phyloP scores from a whole-genome alignment of 2,888 invertebrate genomes.

The Tenodera sinensis region DNA sequence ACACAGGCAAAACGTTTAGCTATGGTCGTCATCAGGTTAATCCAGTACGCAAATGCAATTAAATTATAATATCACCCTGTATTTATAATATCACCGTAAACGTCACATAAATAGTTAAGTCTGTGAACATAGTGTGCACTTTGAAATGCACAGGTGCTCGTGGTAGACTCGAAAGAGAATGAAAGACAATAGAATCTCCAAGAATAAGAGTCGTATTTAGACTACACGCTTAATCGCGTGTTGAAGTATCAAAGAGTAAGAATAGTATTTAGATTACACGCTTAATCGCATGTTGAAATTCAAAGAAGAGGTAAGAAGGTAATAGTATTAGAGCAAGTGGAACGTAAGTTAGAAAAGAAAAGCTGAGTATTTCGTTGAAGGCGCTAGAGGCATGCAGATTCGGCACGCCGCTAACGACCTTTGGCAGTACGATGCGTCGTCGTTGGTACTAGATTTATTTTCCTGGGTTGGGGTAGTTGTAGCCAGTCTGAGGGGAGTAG shows the following conservation, averaged over 20 bases:
- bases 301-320: background rate
- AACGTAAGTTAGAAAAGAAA: background rate
- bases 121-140: background rate
- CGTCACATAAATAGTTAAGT: background rate
- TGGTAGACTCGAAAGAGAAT: background rate
- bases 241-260: background rate
- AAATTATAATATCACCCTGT: background rate
- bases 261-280: too few relatives aligned
- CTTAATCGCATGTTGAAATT: too few relatives aligned
- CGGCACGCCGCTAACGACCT: background rate
- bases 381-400: too few relatives aligned
- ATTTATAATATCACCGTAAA: background rate
- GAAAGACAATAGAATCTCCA: background rate
- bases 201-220: background rate
- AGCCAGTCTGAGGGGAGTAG: conserved; percentile 20
- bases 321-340: background rate
- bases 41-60: background rate
- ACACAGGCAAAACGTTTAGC: background rate
- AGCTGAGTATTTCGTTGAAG: background rate
- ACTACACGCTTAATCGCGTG: background rate
- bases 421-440: background rate
- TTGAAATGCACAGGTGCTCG: background rate
- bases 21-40: background rate
- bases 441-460: background rate
- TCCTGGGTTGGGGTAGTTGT: conserved; percentile 19